Conservation (phyloP, 2,797 vertebrate genomes). For the Chloroceryle inda region DNA sequence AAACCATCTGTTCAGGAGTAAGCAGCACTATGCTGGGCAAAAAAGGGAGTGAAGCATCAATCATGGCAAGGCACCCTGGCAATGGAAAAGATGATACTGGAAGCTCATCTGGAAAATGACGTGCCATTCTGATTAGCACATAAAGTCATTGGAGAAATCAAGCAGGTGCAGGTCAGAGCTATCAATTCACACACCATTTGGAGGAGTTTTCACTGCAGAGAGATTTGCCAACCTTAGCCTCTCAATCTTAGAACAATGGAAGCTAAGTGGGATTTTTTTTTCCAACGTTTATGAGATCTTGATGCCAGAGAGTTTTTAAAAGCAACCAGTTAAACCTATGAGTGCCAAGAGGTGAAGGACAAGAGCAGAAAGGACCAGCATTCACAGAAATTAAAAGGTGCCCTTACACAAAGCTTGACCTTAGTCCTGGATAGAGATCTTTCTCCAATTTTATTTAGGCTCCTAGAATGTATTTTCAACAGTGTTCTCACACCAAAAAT, state of each 20-base stretch:
- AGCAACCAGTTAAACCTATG: not conserved
- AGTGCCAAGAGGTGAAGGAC: not conserved
- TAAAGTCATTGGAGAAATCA: not conserved
- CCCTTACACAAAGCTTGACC: not conserved
- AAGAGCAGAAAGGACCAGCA: not conserved
- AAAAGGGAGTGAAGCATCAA: not conserved
- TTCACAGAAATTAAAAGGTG: not conserved
- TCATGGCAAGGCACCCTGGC: slow-evolving; percentile 20
- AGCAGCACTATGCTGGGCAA: not conserved
- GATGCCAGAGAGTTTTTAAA: not conserved
- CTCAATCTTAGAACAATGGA: not conserved
- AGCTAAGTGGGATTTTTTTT: not conserved
- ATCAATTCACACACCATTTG: not conserved
- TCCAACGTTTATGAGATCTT: fast-evolving
- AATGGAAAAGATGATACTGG: not conserved
- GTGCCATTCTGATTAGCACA: not conserved
- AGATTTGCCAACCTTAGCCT: not conserved
- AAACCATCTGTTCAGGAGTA: slow-evolving; percentile 25
- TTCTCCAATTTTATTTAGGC: not conserved
- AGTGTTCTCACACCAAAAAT: not conserved
- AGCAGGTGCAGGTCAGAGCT: slow-evolving; percentile 19
- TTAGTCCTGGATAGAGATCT: not conserved
- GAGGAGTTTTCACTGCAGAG: not conserved
- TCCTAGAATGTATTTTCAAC: not conserved
- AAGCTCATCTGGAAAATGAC: slow-evolving; percentile 24